Percentiles rank a stretch among this genome's conserved stretches.
Conservation (phyloP, 2,797 vertebrate species). For the Anabacerthia variegaticeps region DNA sequence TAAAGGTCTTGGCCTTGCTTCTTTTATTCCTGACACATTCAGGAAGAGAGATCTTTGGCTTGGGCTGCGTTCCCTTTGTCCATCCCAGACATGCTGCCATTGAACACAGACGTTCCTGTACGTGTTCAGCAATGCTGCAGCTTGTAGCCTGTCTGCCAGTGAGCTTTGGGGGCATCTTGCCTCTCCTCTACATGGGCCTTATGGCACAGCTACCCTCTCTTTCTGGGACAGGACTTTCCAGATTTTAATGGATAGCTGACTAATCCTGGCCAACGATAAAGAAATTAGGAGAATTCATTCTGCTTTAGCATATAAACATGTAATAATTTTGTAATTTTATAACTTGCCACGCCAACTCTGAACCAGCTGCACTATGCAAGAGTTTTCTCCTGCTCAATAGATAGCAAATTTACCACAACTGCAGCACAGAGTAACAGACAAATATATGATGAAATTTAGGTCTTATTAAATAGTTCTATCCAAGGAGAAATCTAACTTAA, state of each 20-base stretch:
- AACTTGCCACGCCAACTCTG: neutral
- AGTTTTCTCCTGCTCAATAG: neutral
- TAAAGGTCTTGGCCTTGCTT: neutral
- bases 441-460: neutral
- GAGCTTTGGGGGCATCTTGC: neutral
- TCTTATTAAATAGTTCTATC: neutral
- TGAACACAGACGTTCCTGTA: neutral
- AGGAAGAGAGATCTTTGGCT: neutral
- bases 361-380: neutral
- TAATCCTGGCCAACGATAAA: neutral
- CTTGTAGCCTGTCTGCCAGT: accelerated
- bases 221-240: neutral
- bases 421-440: neutral
- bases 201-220: neutral
- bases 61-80: neutral
- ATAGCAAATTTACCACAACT: neutral
- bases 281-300: neutral
- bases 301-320: neutral
- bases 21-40: neutral
- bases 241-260: neutral
- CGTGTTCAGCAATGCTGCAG: accelerated
- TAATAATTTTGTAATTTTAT: neutral
- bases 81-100: neutral
- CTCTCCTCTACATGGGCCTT: neutral
- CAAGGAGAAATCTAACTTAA: neutral